phyloP scores from a whole-genome alignment of 2,888 invertebrate species.

The Neoscelio sp. region DNA sequence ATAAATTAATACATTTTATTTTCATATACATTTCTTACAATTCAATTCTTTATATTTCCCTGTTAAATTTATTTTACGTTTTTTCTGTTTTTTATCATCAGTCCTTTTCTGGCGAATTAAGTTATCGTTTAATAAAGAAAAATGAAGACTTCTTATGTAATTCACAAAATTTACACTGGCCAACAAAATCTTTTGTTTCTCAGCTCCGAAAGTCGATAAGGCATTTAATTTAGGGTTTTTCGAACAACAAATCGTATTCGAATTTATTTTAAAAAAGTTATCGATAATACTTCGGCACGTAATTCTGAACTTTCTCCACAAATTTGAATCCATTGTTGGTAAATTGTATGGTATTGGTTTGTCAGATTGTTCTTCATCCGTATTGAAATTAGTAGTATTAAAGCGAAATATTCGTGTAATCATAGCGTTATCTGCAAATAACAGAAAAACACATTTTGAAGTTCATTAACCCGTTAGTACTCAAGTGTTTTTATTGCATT shows the following conservation, averaged over 20 bases:
- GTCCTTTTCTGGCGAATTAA: too few relatives aligned
- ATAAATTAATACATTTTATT: too few relatives aligned
- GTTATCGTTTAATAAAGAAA: constrained; percentile 21
- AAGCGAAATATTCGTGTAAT: too few relatives aligned
- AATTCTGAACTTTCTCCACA: constrained; percentile 24
- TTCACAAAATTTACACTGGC: constrained; percentile 48
- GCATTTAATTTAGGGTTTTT: constrained; percentile 53
- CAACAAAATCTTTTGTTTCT: constrained; percentile 56
- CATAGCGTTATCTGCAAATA: too few relatives aligned
- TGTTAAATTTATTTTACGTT: background rate
- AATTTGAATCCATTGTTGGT: constrained; percentile 25
- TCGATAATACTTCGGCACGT: constrained; percentile 69
- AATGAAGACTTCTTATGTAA: constrained; percentile 36
- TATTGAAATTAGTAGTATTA: too few relatives aligned
- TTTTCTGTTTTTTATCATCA: background rate
- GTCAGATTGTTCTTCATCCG: too few relatives aligned
- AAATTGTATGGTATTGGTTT: too few relatives aligned
- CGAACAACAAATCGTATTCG: constrained; percentile 32
- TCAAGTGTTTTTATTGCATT: too few relatives aligned
- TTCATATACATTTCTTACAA: too few relatives aligned
- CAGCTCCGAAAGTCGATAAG: constrained; percentile 34
- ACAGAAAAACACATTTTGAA: too few relatives aligned
- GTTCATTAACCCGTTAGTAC: too few relatives aligned
- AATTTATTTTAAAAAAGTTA: constrained; percentile 69
- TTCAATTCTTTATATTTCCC: too few relatives aligned